Conservation (phyloP, 2,888 invertebrate genomes). For the Athetis lepigone region DNA sequence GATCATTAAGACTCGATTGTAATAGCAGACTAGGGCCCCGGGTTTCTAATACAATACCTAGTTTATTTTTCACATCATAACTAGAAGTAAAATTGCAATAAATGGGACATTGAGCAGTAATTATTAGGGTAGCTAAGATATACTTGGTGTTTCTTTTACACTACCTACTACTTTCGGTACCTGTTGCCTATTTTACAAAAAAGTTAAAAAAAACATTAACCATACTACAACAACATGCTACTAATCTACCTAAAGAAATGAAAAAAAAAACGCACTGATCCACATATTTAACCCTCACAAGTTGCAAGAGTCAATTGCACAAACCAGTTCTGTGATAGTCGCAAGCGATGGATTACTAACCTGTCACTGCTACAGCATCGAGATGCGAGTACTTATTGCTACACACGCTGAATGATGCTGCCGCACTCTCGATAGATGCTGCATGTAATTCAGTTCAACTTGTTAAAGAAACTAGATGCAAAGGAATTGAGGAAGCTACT, state of each 20-base stretch:
- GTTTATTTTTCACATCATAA: too few species aligned
- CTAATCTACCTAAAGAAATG: slow-evolving; percentile 35
- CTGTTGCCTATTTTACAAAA: too few species aligned
- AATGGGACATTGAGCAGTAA: too few species aligned
- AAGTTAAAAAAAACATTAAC: too few species aligned
- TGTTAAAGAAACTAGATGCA: slow-evolving; percentile 20
- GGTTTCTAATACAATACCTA: too few species aligned
- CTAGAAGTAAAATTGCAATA: too few species aligned
- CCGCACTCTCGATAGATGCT: slow-evolving; percentile 51
- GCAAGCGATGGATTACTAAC: slow-evolving; percentile 61
- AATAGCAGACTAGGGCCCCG: too few species aligned
- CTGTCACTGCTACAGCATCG: slow-evolving; percentile 58
- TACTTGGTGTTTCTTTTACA: too few species aligned
- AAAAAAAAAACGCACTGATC: slow-evolving; percentile 34
- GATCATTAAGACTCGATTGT: too few species aligned
- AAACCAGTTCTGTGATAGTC: slow-evolving; percentile 56
- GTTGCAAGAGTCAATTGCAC: slow-evolving; percentile 60
- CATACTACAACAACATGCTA: neutral
- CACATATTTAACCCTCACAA: slow-evolving; percentile 52
- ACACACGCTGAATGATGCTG: slow-evolving; percentile 58
- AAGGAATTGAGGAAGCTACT: slow-evolving; percentile 20
- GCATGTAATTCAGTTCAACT: slow-evolving; percentile 46
- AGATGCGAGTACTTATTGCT: slow-evolving; percentile 60
- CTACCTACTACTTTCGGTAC: too few species aligned
- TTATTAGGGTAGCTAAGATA: too few species aligned